Percentiles rank a stretch among this genome's conserved stretches.
Conservation (phyloP, 2,797 vertebrate genomes). For the Ctenosaura bakeri region DNA sequence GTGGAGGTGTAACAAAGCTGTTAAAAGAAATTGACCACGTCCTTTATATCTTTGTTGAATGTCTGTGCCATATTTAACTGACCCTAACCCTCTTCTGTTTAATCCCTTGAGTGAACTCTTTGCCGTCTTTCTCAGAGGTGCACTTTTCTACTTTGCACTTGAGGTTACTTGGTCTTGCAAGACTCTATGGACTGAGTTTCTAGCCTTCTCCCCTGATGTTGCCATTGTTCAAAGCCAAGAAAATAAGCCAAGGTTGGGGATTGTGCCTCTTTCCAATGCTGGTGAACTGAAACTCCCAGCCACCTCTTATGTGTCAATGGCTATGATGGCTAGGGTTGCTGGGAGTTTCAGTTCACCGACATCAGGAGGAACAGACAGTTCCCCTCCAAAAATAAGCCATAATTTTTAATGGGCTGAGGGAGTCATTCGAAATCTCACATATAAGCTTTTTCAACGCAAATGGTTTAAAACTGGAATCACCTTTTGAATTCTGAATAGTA, state of each 20-base stretch:
- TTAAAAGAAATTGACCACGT: too few relatives aligned
- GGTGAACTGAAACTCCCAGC: too few relatives aligned
- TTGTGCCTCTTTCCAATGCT: too few relatives aligned
- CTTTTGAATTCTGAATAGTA: neutral
- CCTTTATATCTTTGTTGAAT: neutral
- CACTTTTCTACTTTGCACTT: neutral
- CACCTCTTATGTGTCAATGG: too few relatives aligned
- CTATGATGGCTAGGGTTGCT: too few relatives aligned
- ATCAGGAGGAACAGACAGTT: too few relatives aligned
- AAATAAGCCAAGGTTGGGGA: neutral
- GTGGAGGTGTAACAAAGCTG: neutral
- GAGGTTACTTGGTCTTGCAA: neutral
- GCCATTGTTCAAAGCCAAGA: conserved; percentile 23
- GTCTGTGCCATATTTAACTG: too few relatives aligned
- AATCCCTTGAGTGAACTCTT: too few relatives aligned
- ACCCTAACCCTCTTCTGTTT: neutral
- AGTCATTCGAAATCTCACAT: conserved; percentile 23
- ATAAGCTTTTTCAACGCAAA: conserved; percentile 4
- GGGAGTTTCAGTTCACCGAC: too few relatives aligned
- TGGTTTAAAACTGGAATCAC: neutral
- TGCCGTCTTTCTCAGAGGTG: too few relatives aligned
- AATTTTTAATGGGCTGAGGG: neutral
- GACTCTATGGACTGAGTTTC: neutral
- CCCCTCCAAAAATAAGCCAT: neutral
- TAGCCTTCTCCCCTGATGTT: neutral